These are phyloP conservation scores for Ecliptopera silaceata DNA, from an alignment of 2,888 invertebrate genomes.

Conservation along the genomic window DNA sequence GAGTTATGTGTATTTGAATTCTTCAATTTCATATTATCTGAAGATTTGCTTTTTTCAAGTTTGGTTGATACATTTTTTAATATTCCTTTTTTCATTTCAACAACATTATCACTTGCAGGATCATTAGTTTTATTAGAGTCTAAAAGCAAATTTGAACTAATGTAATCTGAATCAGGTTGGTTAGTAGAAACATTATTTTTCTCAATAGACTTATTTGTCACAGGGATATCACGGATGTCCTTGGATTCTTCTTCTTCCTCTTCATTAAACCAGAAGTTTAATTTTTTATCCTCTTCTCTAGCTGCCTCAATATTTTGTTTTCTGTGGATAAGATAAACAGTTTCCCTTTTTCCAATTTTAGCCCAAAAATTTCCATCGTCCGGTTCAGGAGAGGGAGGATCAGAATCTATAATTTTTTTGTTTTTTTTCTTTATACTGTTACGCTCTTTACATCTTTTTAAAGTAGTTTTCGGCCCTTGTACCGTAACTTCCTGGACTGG, in stretches of 20 bases:
- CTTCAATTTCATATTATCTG: conserved; percentile 2
- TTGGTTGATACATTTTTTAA: conserved; percentile 10
- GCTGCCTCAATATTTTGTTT: conserved; percentile 76
- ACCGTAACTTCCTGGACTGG: conserved; percentile 32
- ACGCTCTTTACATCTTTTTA: conserved; percentile 40
- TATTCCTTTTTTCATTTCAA: not conserved
- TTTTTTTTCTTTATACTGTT: conserved; percentile 48
- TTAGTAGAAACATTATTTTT: not conserved
- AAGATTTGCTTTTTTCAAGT: conserved; percentile 23
- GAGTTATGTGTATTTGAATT: conserved; percentile 10
- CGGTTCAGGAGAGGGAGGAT: conserved; percentile 62
- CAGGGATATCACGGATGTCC: not conserved
- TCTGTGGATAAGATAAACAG: conserved; percentile 83
- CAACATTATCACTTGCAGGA: not conserved
- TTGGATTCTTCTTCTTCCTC: conserved; percentile 50
- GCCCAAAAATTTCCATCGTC: conserved; percentile 85
- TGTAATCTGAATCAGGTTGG: not conserved
- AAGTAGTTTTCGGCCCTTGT: conserved; percentile 31
- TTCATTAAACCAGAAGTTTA: conserved; percentile 68
- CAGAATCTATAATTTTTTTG: conserved; percentile 37
- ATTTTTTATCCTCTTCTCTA: conserved; percentile 62
- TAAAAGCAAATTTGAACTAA: not conserved
- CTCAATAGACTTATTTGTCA: not conserved
- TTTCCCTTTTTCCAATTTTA: conserved; percentile 85
- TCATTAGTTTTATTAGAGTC: not conserved